Percentiles rank a stretch among this genome's conserved stretches.
Evolutionary conservation across 2,797 vertebrate species (phyloP).

Genomic region (Hemibagrus guttatus): DNA sequence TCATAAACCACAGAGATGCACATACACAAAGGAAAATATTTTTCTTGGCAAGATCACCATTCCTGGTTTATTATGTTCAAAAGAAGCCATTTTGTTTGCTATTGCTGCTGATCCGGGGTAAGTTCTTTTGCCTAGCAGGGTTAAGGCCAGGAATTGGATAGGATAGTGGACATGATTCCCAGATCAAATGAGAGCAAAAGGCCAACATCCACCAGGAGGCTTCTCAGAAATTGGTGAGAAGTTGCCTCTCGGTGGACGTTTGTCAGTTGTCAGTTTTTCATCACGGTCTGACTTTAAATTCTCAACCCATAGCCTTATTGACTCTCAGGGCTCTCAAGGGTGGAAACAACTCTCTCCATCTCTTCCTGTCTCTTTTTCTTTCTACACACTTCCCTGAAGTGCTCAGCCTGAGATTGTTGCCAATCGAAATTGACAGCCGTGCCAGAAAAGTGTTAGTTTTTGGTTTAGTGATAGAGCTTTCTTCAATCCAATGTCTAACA

Average conservation of each 20-base stretch:
- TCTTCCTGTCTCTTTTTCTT: not conserved
- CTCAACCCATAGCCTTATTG: not conserved
- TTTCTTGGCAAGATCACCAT: not conserved
- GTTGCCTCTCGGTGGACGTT: not conserved
- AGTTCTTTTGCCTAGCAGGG: not conserved
- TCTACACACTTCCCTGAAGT: constrained; percentile 1
- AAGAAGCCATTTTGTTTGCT: not conserved
- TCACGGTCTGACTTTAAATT: constrained; percentile 21
- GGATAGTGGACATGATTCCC: not conserved
- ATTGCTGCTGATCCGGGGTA: not conserved
- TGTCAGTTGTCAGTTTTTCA: constrained; percentile 31
- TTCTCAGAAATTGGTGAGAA: not conserved
- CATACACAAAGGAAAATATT: not conserved
- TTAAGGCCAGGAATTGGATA: not conserved
- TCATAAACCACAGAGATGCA: not conserved
- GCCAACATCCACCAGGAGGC: not conserved
- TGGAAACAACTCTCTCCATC: constrained; percentile 17
- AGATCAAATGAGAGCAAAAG: constrained; percentile 31
- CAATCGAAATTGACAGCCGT: constrained; percentile 22
- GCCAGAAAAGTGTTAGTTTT: not conserved
- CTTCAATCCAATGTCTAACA: not conserved
- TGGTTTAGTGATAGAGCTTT: not conserved
- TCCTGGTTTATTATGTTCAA: not conserved
- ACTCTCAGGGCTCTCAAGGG: not conserved
- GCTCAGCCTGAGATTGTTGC: constrained; percentile 18